Evolutionary conservation across 2,888 invertebrate species (phyloP), one percentile per base, ranked within the genome.

Genomic region (Andricus quercusramuli): DNA sequence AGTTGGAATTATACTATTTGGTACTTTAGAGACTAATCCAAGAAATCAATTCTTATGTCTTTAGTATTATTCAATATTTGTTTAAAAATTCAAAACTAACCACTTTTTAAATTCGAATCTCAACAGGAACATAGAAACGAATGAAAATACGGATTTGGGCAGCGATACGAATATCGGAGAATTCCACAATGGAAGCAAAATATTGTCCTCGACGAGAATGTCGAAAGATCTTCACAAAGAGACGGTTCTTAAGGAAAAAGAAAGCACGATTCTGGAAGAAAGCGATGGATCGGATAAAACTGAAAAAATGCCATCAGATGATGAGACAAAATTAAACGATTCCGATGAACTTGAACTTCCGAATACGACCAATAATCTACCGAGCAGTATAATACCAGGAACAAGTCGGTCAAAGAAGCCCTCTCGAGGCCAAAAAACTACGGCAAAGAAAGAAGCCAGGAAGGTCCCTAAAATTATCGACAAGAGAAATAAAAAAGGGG

Each of bases 401-500:
- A 80, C 56, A 29, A 81, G 79, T 22, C 79, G 56, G 44, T 51
- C 29, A 29, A 29, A 29, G 2, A 11, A 78, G 0, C 9, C 11
- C 22, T 11, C 22, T 20, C 32, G 25, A 74, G 29, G n/a, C 64
- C 17, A 25, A 37, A 47, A 56, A 41, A 17, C 13, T 29, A 6
- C 1, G n/a, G 70, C 8, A 56, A 44, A n/a, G 37, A 83, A 80
- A 84, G 78, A 29, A 29, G 25, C 56, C 5, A 29, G 5, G 83
- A 83, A 47, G 20, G 79, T 86, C 62, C 88, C 89, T 47, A 86
- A 84, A 83, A 86, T 86, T 78, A 79, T 89, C 15, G 93, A 94
- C 80, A 96, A 95, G 90, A 93, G 93, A n/a, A 96, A 96, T 89
- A 89, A 1, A 95, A 95, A 90, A 96, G 96, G 29, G 5, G 96